Conservation (phyloP, 1,140 invertebrate species). For the Theocolax elegans region DNA sequence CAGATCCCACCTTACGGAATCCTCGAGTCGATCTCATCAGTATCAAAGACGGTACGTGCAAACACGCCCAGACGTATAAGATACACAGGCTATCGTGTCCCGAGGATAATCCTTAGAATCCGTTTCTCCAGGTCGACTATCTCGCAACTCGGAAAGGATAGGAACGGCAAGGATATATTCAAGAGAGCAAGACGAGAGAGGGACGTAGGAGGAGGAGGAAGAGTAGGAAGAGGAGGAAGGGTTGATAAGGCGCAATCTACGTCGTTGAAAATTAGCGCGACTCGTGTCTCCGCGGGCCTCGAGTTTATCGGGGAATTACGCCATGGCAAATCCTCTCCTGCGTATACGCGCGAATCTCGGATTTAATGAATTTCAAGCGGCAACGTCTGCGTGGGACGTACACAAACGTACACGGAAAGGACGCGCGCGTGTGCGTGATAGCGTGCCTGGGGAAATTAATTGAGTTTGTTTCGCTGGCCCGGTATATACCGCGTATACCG, state of each 20-base stretch:
- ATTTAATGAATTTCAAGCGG: constrained; percentile 9
- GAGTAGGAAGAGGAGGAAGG: too few species aligned
- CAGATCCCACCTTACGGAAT: too few species aligned
- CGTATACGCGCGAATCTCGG: neutral
- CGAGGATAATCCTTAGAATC: constrained; percentile 29
- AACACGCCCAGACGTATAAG: too few species aligned
- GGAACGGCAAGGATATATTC: too few species aligned
- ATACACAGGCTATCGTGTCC: too few species aligned
- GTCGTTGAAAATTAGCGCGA: constrained; percentile 13
- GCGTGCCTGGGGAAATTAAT: constrained; percentile 25
- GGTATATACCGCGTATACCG: neutral
- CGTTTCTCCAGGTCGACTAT: too few species aligned
- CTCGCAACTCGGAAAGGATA: too few species aligned
- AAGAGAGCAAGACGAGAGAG: too few species aligned
- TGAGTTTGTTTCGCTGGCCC: constrained; percentile 16
- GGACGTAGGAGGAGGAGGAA: too few species aligned
- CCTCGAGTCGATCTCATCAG: too few species aligned
- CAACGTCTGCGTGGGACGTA: neutral
- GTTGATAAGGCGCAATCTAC: constrained; percentile 22
- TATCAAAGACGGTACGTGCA: too few species aligned
- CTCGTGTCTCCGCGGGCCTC: constrained; percentile 10
- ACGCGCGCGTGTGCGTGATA: neutral
- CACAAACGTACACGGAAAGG: neutral
- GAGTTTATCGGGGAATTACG: neutral
- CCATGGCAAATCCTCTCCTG: too few species aligned